Base-by-base conservation (phyloP, 2,888 invertebrate species). In the Acronicta leporina region DNA sequence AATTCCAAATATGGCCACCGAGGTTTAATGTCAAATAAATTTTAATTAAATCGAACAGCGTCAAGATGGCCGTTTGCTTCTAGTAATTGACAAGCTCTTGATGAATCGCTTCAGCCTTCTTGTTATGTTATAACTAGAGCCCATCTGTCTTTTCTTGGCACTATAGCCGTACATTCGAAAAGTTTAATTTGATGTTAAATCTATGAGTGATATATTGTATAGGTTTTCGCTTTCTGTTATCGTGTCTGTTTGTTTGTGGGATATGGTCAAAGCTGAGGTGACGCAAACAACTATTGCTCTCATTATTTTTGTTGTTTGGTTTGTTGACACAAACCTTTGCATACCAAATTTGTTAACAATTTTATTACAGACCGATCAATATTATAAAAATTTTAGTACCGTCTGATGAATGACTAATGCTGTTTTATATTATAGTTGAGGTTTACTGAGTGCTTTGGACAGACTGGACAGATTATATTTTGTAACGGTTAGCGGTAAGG, bases 71-170 rank as follows among this genome's bases (percentile, higher is more conserved):
- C 83, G 80, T 83, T 84, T 74, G 87, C 89, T 87, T 83, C 82
- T 73, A 78, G 88, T 92, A 94, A 94, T 94, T 94, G 94, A 94
- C 94, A 92, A 87, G 82, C 76, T 77, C 84, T 88, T 94, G 94
- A 94, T 94, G 91, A 94, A 94, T 94, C 89, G 91, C 81, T 84
- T 80, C 73, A 79, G 79, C 86, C 86, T 83, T 88, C 92, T 94
- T 92, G 94, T 94, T 94, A 92, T 87, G 87, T 86, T 85, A 86
- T 80, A 84, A 86, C 83, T 83, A 83, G 80, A 75, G 74, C 85
- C 87, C 91, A 92, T 92, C 92, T 88, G 85, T 92, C 92, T 91
- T 88, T 81, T 70, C 75, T 80, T 83, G 84, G 82, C 85, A 83
- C 79, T 82, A 80, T 67, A 75, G 75, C 70, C 64, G 82, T 81